These are phyloP conservation scores for Sphaeramia orbicularis DNA, from an alignment of 2,797 vertebrate genomes.

Conservation along the genomic window DNA sequence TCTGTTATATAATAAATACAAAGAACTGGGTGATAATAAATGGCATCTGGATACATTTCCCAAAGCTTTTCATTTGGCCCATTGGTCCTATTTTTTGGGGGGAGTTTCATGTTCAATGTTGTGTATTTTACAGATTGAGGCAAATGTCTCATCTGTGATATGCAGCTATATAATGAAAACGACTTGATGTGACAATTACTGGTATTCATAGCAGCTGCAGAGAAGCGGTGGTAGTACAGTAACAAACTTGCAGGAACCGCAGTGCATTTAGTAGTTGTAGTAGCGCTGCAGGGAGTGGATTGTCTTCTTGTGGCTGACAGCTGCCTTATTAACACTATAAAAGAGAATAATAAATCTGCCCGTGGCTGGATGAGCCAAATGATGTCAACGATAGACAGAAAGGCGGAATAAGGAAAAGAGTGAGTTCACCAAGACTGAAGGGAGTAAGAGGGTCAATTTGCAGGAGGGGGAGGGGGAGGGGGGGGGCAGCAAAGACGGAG, in stretches of 20 bases:
- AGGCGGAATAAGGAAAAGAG: background rate
- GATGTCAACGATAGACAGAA: conserved; percentile 36
- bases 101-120: too few species aligned
- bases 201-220: background rate
- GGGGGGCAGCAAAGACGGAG: background rate
- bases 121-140: too few species aligned
- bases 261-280: conserved; percentile 4
- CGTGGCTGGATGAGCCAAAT: conserved; percentile 34
- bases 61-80: too few species aligned
- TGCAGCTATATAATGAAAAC: too few species aligned
- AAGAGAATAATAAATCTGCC: conserved; percentile 65
- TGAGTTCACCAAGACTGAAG: conserved; percentile 16
- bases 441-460: conserved; percentile 5
- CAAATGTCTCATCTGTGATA: too few species aligned
- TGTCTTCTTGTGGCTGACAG: conserved; percentile 57
- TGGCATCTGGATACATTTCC: too few species aligned
- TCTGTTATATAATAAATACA: too few species aligned
- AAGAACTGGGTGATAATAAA: too few species aligned
- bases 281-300: conserved; percentile 29
- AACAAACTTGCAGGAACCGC: background rate
- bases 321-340: conserved; percentile 66
- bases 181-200: background rate
- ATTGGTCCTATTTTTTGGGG: too few species aligned
- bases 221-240: background rate
- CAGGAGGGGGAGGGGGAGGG: too few species aligned